Evolutionary conservation across 1,140 invertebrate genomes (phyloP).

Genomic region (Anagrus nilaparvatae): DNA sequence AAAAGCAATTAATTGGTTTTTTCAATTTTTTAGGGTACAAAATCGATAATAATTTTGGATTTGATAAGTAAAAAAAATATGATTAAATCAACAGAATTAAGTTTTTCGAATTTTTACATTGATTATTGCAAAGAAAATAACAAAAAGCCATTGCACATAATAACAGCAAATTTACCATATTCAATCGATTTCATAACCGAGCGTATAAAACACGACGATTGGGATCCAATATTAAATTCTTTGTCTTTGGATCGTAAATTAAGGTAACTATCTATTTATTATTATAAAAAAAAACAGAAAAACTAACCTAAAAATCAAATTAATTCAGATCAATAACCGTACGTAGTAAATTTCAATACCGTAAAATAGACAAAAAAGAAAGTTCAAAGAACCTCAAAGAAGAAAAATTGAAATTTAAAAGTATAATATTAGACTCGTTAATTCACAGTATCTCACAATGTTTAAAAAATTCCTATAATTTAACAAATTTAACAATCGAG

Average conservation of each 20-base stretch:
- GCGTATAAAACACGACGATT: conserved; percentile 56
- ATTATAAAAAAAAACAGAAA: background rate
- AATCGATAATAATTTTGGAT: background rate
- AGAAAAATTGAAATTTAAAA: too few species aligned
- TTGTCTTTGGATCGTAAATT: conserved; percentile 52
- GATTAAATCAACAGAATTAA: background rate
- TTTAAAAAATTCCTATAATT: conserved; percentile 42
- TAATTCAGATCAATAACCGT: conserved; percentile 25
- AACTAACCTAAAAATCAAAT: background rate
- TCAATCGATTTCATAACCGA: conserved; percentile 55
- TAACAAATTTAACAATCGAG: conserved; percentile 50
- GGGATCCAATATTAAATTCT: conserved; percentile 56
- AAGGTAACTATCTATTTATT: conserved; percentile 10
- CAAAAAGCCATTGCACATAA: conserved; percentile 32
- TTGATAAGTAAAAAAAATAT: background rate
- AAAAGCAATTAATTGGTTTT: too few species aligned
- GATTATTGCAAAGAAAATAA: conserved; percentile 34
- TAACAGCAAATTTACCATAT: conserved; percentile 34
- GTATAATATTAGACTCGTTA: too few species aligned
- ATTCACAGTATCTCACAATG: conserved; percentile 45
- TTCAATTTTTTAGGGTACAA: too few species aligned
- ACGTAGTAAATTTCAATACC: conserved; percentile 28
- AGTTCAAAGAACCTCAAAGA: conserved; percentile 48
- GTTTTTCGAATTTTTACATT: conserved; percentile 34
- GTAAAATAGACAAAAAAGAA: conserved; percentile 43